Evolutionary conservation across 2,888 invertebrate species (phyloP), one percentile per base, ranked within the genome.

Genomic region (Torymus aiolomorphi): DNA sequence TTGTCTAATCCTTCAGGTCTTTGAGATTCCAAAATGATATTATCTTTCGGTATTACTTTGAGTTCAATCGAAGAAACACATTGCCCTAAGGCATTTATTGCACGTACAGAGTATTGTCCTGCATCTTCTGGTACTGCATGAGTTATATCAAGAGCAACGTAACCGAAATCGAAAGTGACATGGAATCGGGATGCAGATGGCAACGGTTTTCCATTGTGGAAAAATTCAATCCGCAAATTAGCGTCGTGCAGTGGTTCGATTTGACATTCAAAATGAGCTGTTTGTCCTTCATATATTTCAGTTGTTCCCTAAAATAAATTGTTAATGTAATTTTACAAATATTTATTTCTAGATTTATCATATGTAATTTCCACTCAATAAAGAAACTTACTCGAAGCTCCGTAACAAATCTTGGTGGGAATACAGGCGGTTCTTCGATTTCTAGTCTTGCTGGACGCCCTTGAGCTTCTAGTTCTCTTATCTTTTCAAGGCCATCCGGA

Each of bases 161-260:
- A 98, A 86, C 99, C 99, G 92, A 99, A 98, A 92, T 99, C 98
- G 90, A 98, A 97, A 85, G 97, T 97, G 87, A 97, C 96, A 91
- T 97, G 97, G 94, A 97, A 97, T 87, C 97, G 94, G 82, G 96
- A 94, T 76, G 96, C 98, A 83, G 97, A 97, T 88, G 95, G 96
- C 88, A 98, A 92, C 73, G 97, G 96, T 90, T 97, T 96, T 82
- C 97, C 97, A 88, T 98, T 97, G 87, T 97, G 97, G 89, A 95
- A 97, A 91, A 97, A 97, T 90, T 97, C 97, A 86, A 97, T 96
- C 82, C 96, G 94, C 78, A 97, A 91, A 88, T 96, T 97, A 0
- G 97, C 95, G 91, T 97, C 97, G 86, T 97, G 97, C 67, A 97
- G 94, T 57, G 97, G 97, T 88, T 96, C 96, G 13, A 97, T 95